Conservation (phyloP, 2,113 vertebrate genomes). For the Python bivittatus region DNA sequence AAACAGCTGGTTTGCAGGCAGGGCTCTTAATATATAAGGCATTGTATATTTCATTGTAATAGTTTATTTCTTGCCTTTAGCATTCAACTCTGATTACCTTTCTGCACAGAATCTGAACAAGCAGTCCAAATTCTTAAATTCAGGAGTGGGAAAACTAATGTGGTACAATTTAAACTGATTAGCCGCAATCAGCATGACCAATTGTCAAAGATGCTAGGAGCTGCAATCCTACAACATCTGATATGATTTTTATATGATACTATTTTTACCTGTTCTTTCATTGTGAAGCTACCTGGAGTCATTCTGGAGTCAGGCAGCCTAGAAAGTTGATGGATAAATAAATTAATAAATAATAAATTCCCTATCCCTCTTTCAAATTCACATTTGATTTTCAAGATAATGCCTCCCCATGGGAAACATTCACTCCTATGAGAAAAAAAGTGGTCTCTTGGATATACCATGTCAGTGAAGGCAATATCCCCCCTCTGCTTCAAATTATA, state of each 20-base stretch:
- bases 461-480: too few species aligned
- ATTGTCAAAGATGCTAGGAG: background rate
- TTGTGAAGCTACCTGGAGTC: too few species aligned
- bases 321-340: too few species aligned
- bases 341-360: too few species aligned
- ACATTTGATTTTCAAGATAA: background rate
- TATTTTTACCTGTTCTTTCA: too few species aligned
- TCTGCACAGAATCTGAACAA: background rate
- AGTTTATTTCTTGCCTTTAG: background rate
- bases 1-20: background rate
- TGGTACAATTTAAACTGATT: background rate
- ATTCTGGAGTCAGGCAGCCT: too few species aligned
- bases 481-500: too few species aligned
- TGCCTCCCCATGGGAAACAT: too few species aligned
- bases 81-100: background rate
- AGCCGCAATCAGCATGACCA: background rate
- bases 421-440: background rate
- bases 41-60: too few species aligned
- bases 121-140: background rate
- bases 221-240: too few species aligned
- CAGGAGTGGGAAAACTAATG: background rate
- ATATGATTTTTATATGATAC: too few species aligned
- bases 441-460: too few species aligned
- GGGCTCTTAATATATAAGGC: background rate
- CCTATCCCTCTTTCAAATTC: background rate